Evolutionary conservation across 2,113 vertebrate genomes (phyloP), one percentile per base, ranked within the genome.

Genomic region (Eidolon helvum): DNA sequence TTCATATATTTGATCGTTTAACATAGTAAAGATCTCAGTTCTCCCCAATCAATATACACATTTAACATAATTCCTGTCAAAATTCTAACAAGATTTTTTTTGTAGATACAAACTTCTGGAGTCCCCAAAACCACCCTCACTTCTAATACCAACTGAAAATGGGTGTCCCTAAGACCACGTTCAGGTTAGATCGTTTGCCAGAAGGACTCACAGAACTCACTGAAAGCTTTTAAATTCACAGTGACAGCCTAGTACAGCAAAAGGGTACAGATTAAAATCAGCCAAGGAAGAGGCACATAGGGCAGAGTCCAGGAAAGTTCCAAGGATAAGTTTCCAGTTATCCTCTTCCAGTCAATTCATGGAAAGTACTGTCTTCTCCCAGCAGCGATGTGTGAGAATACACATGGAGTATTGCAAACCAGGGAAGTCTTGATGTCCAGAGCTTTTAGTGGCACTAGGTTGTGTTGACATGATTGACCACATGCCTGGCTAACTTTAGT

Each of bases 1-100:
- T 85, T 87, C 40, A 16, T 63, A 82, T 75, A 82, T 77, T 90
- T 45, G 12, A 10, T 68, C 53, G 82, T 30, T 80, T 4, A n/a
- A 74, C 24, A 55, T 53, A 75, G 26, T 84, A 89, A 91, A 90
- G 61, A 84, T 72, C 40, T 72, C 57, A 74, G 22, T 94, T 94
- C 30, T 94, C 30, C 19, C 45, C 63, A 91, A 80, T 74, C 88
- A 28, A 53, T 85, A 72, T 18, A 68, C 35, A 87, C 33, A 18
- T 91, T 83, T 94, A 87, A 61, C 61, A 35, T 55, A 87, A 91
- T 87, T 61, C 9, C 53, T 91, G 11, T 91, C 71, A 91, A 74
- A 80, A 35, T 85, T 28, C 33, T 53, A 93, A 59, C 15, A 69
- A 87, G 28, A 53, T 10, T 38, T 43, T 43, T 97, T 72, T 59